Base-by-base conservation (phyloP, 2,888 invertebrate genomes). In the Lasiommata megera region DNA sequence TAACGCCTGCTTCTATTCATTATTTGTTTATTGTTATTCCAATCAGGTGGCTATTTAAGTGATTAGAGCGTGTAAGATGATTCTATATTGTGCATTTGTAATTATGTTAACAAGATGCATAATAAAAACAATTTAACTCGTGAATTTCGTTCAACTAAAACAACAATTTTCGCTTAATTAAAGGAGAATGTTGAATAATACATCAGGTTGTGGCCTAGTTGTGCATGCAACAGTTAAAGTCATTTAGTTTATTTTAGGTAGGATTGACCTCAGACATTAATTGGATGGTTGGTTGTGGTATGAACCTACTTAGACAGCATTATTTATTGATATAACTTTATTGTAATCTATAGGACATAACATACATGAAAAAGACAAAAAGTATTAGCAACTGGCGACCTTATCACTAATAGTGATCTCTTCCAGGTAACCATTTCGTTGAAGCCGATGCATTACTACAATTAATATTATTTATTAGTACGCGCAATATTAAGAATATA, bases 141-240 rank as follows among this genome's bases (percentile, higher is more conserved):
- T 52, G 18, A 52, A 41, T 41, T 51, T 29, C 9, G 51, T 16
- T 51, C 16, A 34, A 52, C 41, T 41, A 8, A 41, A 52, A 52
- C 40, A 50, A 50, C 37, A 40, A 31, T 52, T 40, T 52, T 41
- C 52, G 41, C 52, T 52, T 52, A 52, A 52, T 41, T 51, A 51
- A 51, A 52, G 17, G 29, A 16, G 29, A 52, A 28, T 41, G 52
- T 52, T 52, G 52, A 52, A 52, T 52, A 52, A 52, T 14, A 52
- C 41, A 52, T 52, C 9, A 31, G 41, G 41, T 23, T 38, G 23
- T 41, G 41, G 41, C 52, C 40, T 41, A 31, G 41, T 52, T 41
- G 31, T 31, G 18, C 41, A 31, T 31, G 31, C 41, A n/a, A 51
- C 16, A 51, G 38, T 28, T 52, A 41, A 31, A 46, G 16, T 17